Percentiles rank a stretch among this genome's conserved stretches.
Evolutionary conservation across 1,140 invertebrate species (phyloP).

Genomic region (Holcopasites calliopsidis): DNA sequence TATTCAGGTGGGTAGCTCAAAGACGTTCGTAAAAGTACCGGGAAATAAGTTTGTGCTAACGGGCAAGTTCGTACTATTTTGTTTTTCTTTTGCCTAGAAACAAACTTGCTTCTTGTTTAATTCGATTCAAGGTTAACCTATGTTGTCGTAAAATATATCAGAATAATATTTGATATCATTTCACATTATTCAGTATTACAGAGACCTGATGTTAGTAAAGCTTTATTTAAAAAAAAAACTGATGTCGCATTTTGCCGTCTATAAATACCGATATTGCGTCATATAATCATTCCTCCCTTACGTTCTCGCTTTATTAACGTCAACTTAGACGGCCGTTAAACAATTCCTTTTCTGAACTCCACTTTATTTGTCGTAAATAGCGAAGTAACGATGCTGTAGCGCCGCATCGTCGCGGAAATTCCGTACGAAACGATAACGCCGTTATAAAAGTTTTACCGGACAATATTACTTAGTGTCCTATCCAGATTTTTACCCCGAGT

Average conservation of each 20-base stretch:
- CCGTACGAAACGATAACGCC: conserved; percentile 12
- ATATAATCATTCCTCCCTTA: not conserved
- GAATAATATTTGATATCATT: no score
- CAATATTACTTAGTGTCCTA: conserved; percentile 32
- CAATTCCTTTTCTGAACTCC: not conserved
- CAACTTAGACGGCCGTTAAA: not conserved
- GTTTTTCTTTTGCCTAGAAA: no score
- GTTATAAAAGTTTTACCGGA: conserved; percentile 37
- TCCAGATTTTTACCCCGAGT: conserved; percentile 12
- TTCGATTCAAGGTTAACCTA: no score
- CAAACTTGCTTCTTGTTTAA: no score
- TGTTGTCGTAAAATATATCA: no score
- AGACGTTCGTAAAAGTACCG: no score
- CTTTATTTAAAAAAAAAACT: not conserved
- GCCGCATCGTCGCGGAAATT: conserved; percentile 25
- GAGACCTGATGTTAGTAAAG: not conserved
- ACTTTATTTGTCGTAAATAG: conserved; percentile 30
- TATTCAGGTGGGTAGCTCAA: conserved; percentile 48
- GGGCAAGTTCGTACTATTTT: no score
- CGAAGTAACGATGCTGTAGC: conserved; percentile 3
- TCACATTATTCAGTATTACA: no score
- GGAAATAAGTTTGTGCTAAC: no score
- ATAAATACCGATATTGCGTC: not conserved
- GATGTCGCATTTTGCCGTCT: not conserved
- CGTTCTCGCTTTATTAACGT: not conserved